Conservation (phyloP, 1,140 invertebrate genomes). For the Sogatella furcifera region DNA sequence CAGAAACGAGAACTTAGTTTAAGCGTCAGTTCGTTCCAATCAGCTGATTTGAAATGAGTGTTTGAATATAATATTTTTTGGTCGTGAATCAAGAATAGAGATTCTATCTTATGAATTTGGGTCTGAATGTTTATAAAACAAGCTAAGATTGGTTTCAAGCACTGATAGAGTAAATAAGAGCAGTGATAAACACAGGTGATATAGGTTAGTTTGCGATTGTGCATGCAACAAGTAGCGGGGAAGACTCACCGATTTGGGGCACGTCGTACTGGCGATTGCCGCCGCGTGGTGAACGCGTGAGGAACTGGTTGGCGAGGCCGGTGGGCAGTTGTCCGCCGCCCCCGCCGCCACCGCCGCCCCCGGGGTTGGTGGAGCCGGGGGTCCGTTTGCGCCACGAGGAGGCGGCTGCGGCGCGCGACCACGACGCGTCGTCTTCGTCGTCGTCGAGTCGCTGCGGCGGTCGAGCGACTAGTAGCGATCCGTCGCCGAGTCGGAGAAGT, state of each 20-base stretch:
- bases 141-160: no score
- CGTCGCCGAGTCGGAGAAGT: background rate
- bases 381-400: background rate
- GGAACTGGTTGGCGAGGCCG: conserved; percentile 8
- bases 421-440: background rate
- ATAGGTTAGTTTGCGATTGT: no score
- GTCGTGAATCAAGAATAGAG: no score
- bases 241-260: conserved; percentile 19
- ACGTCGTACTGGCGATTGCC: conserved; percentile 16
- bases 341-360: background rate
- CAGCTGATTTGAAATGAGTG: no score
- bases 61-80: no score
- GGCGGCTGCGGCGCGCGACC: background rate
- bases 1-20: no score
- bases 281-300: conserved; percentile 11
- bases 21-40: no score
- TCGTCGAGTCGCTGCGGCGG: background rate
- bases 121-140: no score
- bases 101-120: no score
- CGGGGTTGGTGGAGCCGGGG: background rate
- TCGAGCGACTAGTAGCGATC: background rate
- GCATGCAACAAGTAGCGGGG: background rate
- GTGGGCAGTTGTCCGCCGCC: background rate
- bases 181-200: no score
- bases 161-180: no score